These are phyloP conservation scores for Calyptomena viridis DNA, from an alignment of 2,113 vertebrate genomes.

Conservation along the genomic window DNA sequence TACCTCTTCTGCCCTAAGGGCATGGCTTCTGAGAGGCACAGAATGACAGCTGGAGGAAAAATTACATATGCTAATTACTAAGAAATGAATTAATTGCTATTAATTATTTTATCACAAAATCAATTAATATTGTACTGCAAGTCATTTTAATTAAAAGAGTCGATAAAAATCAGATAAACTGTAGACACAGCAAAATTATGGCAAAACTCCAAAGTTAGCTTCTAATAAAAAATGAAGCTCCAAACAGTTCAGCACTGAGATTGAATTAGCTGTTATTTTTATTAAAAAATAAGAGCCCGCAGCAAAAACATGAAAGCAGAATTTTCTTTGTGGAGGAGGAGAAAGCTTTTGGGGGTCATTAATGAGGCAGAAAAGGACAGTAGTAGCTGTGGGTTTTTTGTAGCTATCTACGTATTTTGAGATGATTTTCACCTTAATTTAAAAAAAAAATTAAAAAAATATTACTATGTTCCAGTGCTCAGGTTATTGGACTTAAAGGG, in stretches of 20 bases:
- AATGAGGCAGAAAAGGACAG: not conserved
- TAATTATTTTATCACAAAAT: conserved; percentile 74
- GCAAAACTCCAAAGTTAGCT: conserved; percentile 43
- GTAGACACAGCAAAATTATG: conserved; percentile 41
- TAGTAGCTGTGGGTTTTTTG: not conserved
- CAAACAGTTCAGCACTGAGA: not conserved
- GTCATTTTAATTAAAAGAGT: conserved; percentile 66
- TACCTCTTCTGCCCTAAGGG: conserved; percentile 5
- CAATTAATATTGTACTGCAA: conserved; percentile 65
- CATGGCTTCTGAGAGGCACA: conserved; percentile 12
- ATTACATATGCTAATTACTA: conserved; percentile 47
- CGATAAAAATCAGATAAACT: conserved; percentile 64
- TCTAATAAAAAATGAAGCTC: conserved; percentile 10
- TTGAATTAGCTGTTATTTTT: conserved; percentile 40
- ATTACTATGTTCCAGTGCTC: not conserved
- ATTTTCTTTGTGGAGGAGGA: not conserved
- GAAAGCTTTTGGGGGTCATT: not conserved
- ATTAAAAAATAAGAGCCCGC: conserved; percentile 15
- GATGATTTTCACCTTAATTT: not conserved
- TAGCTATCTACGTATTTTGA: not conserved
- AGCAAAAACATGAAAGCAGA: not conserved
- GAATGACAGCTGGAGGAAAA: conserved; percentile 20
- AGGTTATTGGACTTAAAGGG: not conserved
- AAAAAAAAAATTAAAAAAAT: not conserved
- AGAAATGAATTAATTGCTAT: conserved; percentile 65